Conservation (phyloP, 2,113 vertebrate genomes). For the Thalassarche chlororhynchos region DNA sequence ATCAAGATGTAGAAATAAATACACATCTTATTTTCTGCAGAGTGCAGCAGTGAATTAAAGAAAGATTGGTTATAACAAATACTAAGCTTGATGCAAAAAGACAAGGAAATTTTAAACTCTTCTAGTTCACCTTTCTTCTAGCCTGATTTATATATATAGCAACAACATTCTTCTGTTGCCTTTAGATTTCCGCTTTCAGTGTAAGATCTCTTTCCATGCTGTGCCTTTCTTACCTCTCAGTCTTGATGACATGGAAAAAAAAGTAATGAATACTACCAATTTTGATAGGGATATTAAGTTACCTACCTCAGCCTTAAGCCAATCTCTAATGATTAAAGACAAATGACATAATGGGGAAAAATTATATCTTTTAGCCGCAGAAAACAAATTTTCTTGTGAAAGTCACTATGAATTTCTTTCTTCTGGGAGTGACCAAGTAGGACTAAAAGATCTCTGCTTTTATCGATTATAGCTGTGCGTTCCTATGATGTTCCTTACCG, state of each 20-base stretch:
- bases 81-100: neutral
- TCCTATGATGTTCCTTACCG: neutral
- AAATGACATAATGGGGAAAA: neutral
- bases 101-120: neutral
- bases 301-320: neutral
- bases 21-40: neutral
- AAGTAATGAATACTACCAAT: neutral
- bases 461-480: fast-evolving
- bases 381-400: neutral
- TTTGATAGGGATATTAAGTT: neutral
- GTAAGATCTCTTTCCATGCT: neutral
- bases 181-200: neutral
- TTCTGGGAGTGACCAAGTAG: neutral
- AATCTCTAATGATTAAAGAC: neutral
- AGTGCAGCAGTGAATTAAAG: neutral
- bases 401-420: neutral
- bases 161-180: neutral
- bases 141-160: neutral
- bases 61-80: neutral
- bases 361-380: neutral
- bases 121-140: neutral
- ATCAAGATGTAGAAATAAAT: neutral
- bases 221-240: neutral
- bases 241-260: neutral
- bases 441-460: neutral